Evolutionary conservation across 1,140 invertebrate genomes (phyloP).

Genomic region (Agrilus planipennis): DNA sequence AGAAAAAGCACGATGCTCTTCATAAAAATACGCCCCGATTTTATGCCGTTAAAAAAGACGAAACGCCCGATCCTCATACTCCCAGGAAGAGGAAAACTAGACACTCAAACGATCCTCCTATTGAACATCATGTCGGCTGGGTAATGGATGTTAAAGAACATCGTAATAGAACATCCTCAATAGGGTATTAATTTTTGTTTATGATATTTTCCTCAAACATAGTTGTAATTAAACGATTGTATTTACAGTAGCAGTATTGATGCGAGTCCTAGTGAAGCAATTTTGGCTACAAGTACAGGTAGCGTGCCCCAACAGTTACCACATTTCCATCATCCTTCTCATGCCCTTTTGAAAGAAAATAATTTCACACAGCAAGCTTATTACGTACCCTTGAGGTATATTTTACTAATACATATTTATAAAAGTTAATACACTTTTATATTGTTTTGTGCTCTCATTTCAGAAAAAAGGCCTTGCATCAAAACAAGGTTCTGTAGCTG

Average conservation of each 20-base stretch:
- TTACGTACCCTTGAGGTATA: conserved; percentile 42
- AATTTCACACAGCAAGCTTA: conserved; percentile 96
- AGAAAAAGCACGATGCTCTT: no score
- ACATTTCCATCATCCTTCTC: conserved; percentile 91
- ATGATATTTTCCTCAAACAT: background rate
- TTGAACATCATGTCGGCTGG: conserved; percentile 96
- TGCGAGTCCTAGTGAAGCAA: conserved; percentile 54
- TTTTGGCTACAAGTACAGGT: conserved; percentile 56
- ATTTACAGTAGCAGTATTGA: conserved; percentile 44
- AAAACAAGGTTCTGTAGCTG: background rate
- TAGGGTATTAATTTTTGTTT: conserved; percentile 37
- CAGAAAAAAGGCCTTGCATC: background rate
- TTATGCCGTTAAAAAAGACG: conserved; percentile 88
- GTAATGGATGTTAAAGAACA: conserved; percentile 84
- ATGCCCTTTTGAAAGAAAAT: conserved; percentile 90
- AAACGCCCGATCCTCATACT: conserved; percentile 49
- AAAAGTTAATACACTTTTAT: no score
- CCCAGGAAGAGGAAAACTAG: conserved; percentile 81
- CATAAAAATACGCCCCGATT: conserved; percentile 59
- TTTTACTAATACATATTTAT: conserved; percentile 3
- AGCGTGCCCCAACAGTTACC: conserved; percentile 72
- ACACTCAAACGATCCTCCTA: conserved; percentile 82
- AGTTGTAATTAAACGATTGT: conserved; percentile 3
- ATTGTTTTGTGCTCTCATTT: background rate
- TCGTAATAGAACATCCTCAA: conserved; percentile 59